Conservation (phyloP, 2,888 invertebrate species). For the Bibio marci region DNA sequence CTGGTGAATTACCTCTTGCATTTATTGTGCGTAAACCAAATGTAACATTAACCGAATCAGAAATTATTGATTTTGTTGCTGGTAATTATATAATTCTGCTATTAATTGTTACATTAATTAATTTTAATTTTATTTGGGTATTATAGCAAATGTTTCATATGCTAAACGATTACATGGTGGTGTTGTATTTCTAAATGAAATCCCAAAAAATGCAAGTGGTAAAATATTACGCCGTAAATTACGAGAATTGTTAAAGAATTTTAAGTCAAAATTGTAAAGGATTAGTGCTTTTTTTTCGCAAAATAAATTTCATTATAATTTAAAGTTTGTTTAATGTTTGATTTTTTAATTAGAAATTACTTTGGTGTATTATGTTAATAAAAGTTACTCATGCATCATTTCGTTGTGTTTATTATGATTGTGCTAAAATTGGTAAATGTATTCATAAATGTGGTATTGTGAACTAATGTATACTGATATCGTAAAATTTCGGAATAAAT, state of each 20-base stretch:
- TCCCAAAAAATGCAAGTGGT: conserved; percentile 62
- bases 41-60: conserved; percentile 28
- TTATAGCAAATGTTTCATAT: conserved; percentile 35
- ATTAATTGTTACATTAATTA: too few relatives aligned
- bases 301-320: too few relatives aligned
- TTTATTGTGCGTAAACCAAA: conserved; percentile 43
- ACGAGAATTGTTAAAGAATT: conserved; percentile 19
- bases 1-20: conserved; percentile 51
- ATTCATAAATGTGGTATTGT: too few relatives aligned
- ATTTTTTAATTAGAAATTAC: too few relatives aligned
- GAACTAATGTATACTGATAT: too few relatives aligned
- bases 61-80: conserved; percentile 33
- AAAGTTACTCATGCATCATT: too few relatives aligned
- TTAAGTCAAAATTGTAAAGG: conserved; percentile 2
- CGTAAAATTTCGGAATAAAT: too few relatives aligned
- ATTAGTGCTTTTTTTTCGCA: conserved; percentile 38
- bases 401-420: too few relatives aligned
- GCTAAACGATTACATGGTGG: conserved; percentile 60
- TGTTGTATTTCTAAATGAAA: conserved; percentile 48
- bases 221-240: conserved; percentile 55
- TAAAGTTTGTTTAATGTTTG: too few relatives aligned
- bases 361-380: too few relatives aligned
- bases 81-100: background rate
- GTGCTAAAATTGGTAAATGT: too few relatives aligned
- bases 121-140: background rate